Base-by-base conservation (phyloP, 2,797 vertebrate genomes). In the Oryzias sinensis region DNA sequence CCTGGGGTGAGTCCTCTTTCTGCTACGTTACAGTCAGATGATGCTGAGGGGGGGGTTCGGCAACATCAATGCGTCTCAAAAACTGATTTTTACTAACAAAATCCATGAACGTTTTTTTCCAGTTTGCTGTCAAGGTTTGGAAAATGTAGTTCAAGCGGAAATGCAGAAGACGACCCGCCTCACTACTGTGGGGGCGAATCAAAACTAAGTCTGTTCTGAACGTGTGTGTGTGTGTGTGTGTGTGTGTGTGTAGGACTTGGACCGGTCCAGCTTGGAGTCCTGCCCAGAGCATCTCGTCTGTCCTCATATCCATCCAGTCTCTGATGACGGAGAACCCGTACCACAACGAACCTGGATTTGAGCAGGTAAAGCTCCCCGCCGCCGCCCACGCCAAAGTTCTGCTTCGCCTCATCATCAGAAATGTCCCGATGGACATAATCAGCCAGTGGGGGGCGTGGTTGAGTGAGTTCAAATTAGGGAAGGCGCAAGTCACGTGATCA, bases 261-360 rank as follows among this genome's bases (percentile, higher is more conserved):
- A 97, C 97, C 0, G 97, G 97, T 37, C 97, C 97, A 0, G 97
- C 97, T 0, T 99, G 97, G 97, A 99, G 97, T 88, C 97, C 97
- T 25, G 97, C 97, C 41, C 97, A 99, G 86, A 98, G 97, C 49
- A 97, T 99, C 87, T 99, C 97, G 3, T 99, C 97, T 1, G 97
- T 99, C 58, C 95, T 99, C 61, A 98, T 99, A 87, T 99, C 97
- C 71, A 98, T 99, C 85, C 97, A 99, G 85, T 99, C 97, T n/a
- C 88, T 99, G 72, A 99, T 99, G 97, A 99, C 97, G 0, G 97
- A 99, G 84, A 99, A 98, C 80, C 97, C 97, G 0, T 99, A 99
- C 68, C 97, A 99, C 92, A 99, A 99, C 1, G 97, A 99, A 53
- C 97, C 97, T 0, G 97, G 97, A 72, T 99, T 99, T 59, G 97